Evolutionary conservation across 2,888 invertebrate genomes (phyloP).

Genomic region (Eilema griseolum): DNA sequence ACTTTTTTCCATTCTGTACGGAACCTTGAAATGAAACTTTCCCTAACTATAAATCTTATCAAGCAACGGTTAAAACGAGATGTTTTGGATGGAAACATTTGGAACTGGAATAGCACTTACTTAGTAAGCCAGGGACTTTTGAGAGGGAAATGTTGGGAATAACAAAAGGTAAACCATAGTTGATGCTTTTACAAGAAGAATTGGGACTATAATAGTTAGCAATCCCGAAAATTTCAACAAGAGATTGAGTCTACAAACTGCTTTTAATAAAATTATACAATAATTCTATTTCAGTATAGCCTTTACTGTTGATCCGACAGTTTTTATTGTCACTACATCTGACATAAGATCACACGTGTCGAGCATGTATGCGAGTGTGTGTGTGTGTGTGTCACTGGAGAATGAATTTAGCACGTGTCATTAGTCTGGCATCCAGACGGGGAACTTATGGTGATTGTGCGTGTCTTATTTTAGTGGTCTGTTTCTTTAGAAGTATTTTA

Average conservation of each 20-base stretch:
- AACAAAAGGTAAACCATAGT: too few relatives aligned
- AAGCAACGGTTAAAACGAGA: too few relatives aligned
- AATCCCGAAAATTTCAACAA: neutral
- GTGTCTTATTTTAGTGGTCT: constrained; percentile 19
- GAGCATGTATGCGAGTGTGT: neutral
- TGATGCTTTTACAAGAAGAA: too few relatives aligned
- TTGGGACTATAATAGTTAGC: neutral
- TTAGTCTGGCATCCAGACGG: constrained; percentile 31
- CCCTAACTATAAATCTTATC: too few relatives aligned
- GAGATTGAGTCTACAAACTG: neutral
- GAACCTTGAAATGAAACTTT: too few relatives aligned
- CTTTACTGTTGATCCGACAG: constrained; percentile 25
- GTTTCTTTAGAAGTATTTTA: constrained; percentile 15
- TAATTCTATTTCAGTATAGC: constrained; percentile 17
- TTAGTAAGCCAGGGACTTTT: neutral
- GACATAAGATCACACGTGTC: constrained; percentile 40
- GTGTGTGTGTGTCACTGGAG: constrained; percentile 12
- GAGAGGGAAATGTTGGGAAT: too few relatives aligned
- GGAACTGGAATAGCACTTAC: too few relatives aligned
- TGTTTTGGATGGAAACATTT: too few relatives aligned
- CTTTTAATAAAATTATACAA: neutral
- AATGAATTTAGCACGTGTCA: constrained; percentile 44
- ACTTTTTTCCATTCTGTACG: too few relatives aligned
- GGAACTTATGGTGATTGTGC: constrained; percentile 35
- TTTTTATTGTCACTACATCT: constrained; percentile 48